phyloP scores from a whole-genome alignment of 1,140 invertebrate species.

The Saccostrea echinata region DNA sequence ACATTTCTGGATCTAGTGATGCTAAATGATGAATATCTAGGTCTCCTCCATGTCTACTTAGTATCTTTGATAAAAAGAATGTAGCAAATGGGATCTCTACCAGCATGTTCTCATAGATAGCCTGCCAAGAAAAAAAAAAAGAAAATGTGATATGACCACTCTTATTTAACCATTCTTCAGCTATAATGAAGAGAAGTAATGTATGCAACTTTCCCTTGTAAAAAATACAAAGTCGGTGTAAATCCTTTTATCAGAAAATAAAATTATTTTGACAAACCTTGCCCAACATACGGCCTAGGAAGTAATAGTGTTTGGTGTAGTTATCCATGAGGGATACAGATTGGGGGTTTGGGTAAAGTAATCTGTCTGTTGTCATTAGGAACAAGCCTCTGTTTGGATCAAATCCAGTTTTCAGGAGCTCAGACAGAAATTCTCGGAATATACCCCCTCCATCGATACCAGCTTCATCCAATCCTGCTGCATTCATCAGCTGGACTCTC shows the following conservation, averaged over 20 bases:
- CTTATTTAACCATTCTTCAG: no score
- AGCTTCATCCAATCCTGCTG: constrained; percentile 92
- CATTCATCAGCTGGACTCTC: constrained; percentile 93
- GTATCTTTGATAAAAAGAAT: constrained; percentile 88
- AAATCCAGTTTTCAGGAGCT: constrained; percentile 94
- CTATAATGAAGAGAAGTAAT: no score
- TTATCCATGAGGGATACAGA: constrained; percentile 91
- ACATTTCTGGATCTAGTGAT: constrained; percentile 94
- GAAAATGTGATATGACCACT: background rate
- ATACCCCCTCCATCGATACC: constrained; percentile 98
- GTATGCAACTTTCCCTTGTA: background rate
- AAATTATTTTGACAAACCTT: constrained; percentile 84
- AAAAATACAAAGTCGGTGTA: background rate
- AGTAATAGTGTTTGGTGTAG: constrained; percentile 95
- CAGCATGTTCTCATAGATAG: constrained; percentile 95
- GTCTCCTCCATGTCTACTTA: constrained; percentile 87
- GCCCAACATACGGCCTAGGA: constrained; percentile 96
- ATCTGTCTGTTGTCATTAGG: constrained; percentile 92
- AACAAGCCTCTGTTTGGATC: constrained; percentile 98
- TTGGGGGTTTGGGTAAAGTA: constrained; percentile 97
- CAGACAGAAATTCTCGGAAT: constrained; percentile 85
- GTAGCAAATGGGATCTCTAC: constrained; percentile 92
- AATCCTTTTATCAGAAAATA: background rate
- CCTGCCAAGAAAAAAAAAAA: constrained; percentile 81
- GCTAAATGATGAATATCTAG: constrained; percentile 96